phyloP scores from a whole-genome alignment of 2,113 vertebrate genomes.

The Azemiops feae region DNA sequence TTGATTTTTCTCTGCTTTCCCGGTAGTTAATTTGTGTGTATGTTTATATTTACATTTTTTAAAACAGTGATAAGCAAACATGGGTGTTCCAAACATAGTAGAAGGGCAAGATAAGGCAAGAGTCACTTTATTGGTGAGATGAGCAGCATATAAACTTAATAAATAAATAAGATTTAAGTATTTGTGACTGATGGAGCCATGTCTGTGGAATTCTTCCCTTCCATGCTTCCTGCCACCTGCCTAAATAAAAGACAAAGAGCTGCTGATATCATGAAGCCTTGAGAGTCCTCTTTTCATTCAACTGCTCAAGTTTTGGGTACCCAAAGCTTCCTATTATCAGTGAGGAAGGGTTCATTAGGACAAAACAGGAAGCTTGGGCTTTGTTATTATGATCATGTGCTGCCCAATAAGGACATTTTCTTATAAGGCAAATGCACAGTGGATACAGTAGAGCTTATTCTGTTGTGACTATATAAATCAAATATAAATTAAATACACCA shows the following conservation, averaged over 20 bases:
- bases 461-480: neutral
- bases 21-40: neutral
- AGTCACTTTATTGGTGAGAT: neutral
- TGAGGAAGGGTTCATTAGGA: neutral
- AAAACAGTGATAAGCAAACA: neutral
- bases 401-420: neutral
- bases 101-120: neutral
- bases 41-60: neutral
- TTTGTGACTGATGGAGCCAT: neutral
- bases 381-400: neutral
- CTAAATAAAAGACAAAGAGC: neutral
- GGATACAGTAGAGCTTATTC: neutral
- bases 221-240: neutral
- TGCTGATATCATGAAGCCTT: neutral
- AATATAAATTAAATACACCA: neutral
- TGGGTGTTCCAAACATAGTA: neutral
- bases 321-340: neutral
- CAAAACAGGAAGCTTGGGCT: neutral
- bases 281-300: neutral
- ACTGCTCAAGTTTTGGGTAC: neutral
- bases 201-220: neutral
- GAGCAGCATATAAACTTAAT: neutral
- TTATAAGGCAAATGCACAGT: no score
- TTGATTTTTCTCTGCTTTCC: neutral
- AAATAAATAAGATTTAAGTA: neutral